phyloP scores from a whole-genome alignment of 2,113 vertebrate species.

The Lasiurus borealis region DNA sequence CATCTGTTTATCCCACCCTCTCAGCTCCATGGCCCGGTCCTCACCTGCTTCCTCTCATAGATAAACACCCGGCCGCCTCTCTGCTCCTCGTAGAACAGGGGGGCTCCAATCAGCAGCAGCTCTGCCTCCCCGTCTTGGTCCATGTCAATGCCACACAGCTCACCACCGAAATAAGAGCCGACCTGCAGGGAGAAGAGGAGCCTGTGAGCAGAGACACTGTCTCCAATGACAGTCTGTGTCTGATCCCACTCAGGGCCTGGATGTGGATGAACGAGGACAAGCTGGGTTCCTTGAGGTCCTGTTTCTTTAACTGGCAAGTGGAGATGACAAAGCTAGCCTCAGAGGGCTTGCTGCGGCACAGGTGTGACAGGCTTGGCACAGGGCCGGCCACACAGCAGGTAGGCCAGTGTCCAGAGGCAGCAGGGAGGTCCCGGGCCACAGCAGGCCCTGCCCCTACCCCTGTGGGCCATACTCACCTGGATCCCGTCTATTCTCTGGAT shows the following conservation, averaged over 20 bases:
- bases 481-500: conserved; percentile 74
- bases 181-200: conserved; percentile 82
- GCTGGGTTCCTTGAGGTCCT: not conserved
- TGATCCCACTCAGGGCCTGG: not conserved
- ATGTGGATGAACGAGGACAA: not conserved
- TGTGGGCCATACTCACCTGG: conserved; percentile 74
- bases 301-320: not conserved
- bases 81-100: conserved; percentile 84
- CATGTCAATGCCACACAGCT: conserved; percentile 88
- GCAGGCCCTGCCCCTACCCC: too few species aligned
- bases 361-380: not conserved
- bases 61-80: conserved; percentile 89
- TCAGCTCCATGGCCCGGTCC: not conserved
- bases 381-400: not conserved
- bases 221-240: not conserved
- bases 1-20: not conserved
- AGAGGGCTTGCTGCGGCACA: not conserved
- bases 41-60: conserved; percentile 86
- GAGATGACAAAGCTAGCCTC: not conserved
- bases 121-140: conserved; percentile 83
- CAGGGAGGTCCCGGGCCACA: fast-evolving
- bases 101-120: conserved; percentile 90
- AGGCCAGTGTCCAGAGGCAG: not conserved
- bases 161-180: conserved; percentile 92
- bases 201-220: not conserved